Base-by-base conservation (phyloP, 2,797 vertebrate genomes). In the Bovichtus diacanthus region DNA sequence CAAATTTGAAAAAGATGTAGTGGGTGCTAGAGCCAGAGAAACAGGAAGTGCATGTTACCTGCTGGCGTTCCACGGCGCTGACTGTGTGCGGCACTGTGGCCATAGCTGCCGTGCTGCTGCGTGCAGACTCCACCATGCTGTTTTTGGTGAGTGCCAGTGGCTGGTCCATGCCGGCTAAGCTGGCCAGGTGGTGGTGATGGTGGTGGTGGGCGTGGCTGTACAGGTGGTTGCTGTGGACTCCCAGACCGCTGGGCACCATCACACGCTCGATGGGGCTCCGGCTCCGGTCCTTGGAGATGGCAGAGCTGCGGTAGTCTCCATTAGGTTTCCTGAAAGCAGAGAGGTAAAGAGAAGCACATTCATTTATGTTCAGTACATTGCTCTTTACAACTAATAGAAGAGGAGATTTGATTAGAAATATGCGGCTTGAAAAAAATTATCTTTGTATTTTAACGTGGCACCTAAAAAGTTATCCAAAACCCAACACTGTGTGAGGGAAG, bases 71-170 rank as follows among this genome's bases (percentile, higher is more conserved):
- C 73, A 94, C 88, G 0, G 96, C 90, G 65, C 95, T 95, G 93
- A 96, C 92, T 4, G 95, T 83, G 43, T 91, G 92, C 0, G 96
- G 94, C 1, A 84, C 59, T 13, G 88, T 58, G 55, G 65, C 66
- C 87, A 89, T 62, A 6, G 83, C 66, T 25, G 87, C 83, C 15
- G 85, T 80, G 83, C 82, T 84, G 81, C 79, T 66, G 19, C 97
- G 94, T 70, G 91, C 85, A 4, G 93, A 81, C 10, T 98, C 97
- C 91, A 94, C 96, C 93, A 95, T 81, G 93, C 94, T 97, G 94
- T 95, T 97, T 95, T 99, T 99, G 96, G 98, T 99, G 91, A 99
- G 97, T 62, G 98, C 98, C 36, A 99, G 96, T 5, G 98, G 98
- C 95, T 99, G 98, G 92, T 99, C 98, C 96, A 98, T 95, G 69